Conservation (phyloP, 2,113 vertebrate species). For the Arenaria interpres region DNA sequence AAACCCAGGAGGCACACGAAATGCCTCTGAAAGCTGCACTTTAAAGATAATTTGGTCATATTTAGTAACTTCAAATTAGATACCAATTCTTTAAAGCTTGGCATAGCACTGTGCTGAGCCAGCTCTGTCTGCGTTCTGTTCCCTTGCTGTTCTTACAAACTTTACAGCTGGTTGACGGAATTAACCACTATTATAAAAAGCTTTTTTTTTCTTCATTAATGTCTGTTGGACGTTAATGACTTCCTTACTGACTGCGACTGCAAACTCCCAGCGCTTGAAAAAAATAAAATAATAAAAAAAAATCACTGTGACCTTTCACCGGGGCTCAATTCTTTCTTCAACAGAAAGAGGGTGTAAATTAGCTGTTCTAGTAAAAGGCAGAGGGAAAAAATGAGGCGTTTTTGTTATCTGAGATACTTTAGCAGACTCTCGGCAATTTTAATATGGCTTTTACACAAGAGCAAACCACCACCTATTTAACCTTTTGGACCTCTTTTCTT, state of each 20-base stretch:
- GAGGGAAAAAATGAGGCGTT: background rate
- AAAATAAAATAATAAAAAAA: background rate
- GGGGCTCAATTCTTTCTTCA: background rate
- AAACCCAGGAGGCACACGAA: background rate
- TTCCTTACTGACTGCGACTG: background rate
- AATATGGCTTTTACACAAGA: background rate
- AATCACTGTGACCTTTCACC: background rate
- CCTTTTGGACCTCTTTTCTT: background rate
- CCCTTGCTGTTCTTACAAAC: background rate
- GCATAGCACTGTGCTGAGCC: background rate
- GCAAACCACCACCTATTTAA: background rate
- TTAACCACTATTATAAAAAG: background rate
- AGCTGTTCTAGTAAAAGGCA: background rate
- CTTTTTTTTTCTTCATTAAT: background rate
- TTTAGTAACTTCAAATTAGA: background rate
- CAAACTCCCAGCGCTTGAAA: background rate
- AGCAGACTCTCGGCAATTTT: background rate
- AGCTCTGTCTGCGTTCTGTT: background rate
- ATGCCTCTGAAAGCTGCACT: background rate
- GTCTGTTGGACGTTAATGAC: background rate
- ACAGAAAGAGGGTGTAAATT: background rate
- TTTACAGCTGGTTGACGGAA: background rate
- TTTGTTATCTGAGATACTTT: background rate
- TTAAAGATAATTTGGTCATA: background rate
- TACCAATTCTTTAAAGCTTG: background rate